These are phyloP conservation scores for Rhabdomys dilectus DNA, from an alignment of 2,113 vertebrate species.

Conservation along the genomic window DNA sequence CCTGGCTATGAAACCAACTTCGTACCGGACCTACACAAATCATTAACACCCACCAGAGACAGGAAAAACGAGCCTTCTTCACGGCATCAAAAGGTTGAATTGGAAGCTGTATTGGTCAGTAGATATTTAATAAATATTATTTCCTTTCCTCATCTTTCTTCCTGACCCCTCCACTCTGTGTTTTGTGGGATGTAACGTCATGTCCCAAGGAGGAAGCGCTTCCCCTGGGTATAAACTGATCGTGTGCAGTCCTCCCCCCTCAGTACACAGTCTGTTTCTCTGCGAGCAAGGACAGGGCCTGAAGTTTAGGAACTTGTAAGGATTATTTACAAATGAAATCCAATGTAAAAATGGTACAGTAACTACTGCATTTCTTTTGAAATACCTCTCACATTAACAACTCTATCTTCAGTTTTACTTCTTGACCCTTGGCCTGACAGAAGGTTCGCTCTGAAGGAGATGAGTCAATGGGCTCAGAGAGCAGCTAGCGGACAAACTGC, in stretches of 20 bases:
- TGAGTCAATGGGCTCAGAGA: not conserved
- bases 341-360: slow-evolving; percentile 21
- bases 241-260: not conserved
- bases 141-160: not conserved
- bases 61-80: not conserved
- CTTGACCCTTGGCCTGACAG: slow-evolving; percentile 21
- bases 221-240: not conserved
- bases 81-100: not conserved
- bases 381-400: slow-evolving; percentile 26
- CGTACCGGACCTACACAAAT: not conserved
- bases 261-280: slow-evolving; percentile 60
- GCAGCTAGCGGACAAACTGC: not conserved
- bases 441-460: slow-evolving; percentile 51
- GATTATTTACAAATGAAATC: slow-evolving; percentile 60
- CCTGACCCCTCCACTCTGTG: accelerated
- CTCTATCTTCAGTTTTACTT: slow-evolving; percentile 75
- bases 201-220: not conserved
- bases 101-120: not conserved
- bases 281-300: not conserved
- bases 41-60: not conserved
- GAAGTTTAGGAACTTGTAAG: slow-evolving; percentile 55
- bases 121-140: not conserved
- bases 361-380: slow-evolving; percentile 45
- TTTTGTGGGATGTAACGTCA: not conserved
- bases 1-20: not conserved